Evolutionary conservation across 2,113 vertebrate species (phyloP), one percentile per base, ranked within the genome.

Genomic region (Syngnathus floridae): DNA sequence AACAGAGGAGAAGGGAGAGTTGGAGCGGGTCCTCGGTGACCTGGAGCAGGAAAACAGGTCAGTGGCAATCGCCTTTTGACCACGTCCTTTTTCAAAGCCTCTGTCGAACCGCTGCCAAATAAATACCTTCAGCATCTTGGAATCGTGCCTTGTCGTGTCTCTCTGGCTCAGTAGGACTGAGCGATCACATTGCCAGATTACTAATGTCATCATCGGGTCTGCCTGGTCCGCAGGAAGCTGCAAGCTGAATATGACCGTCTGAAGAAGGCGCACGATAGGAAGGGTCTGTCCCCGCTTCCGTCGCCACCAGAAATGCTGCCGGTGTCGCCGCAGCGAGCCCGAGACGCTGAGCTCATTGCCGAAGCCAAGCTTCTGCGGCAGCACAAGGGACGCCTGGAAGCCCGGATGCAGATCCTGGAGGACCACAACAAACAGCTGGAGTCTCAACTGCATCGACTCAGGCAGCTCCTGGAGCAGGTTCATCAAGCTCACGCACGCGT

Each of bases 391-490:
- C 96, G 96, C 4, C 91, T 99, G 84, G 97, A 99, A 77, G 96
- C 96, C 71, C 92, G 96, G 72, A 99, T 99, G 97, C 97, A 99
- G 82, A 98, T 99, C 66, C 92, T 99, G 82, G 97, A 99, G 82
- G 97, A 99, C 78, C 97, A 98, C 90, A 99, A 99, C 90, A 98
- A 98, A 74, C 97, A 99, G 88, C 92, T 99, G 80, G 97, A 99
- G 81, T 98, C 96, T 0, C 97, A 99, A 87, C 90, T 99, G 75
- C 94, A 95, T 78, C 87, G 96, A 62, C 92, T 99, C 64, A 91
- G 97, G 51, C 95, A 98, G 88, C 94, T 99, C 80, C 92, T 99
- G 83, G 96, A 98, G 86, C 97, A 98, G 93, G 96, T 97, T 83
- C 38, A 35, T 22, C 22, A 21, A 17, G n/a, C 40, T 37, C 62